Evolutionary conservation across 1,140 invertebrate genomes (phyloP).

Genomic region (Heliconius melpomene): DNA sequence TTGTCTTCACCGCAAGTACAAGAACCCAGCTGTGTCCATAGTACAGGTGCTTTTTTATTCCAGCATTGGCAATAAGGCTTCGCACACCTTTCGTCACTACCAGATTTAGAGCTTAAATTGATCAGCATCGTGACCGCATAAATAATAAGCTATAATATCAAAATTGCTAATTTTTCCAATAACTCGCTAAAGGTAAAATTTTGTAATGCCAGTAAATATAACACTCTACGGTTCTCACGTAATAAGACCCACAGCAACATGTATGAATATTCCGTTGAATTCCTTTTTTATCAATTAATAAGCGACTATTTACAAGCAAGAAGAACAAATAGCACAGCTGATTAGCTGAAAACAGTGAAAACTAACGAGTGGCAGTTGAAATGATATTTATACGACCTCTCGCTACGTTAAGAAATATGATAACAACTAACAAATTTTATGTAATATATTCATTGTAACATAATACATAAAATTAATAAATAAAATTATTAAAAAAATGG

Average conservation of each 20-base stretch:
- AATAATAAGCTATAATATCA: conserved; percentile 36
- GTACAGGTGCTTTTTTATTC: conserved; percentile 51
- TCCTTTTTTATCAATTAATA: neutral
- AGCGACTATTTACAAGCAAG: neutral
- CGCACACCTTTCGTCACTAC: conserved; percentile 36
- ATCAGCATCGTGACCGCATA: conserved; percentile 48
- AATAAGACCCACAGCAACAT: conserved; percentile 31
- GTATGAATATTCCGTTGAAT: conserved; percentile 11
- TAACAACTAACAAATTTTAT: neutral
- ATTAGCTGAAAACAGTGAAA: neutral
- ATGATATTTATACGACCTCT: conserved; percentile 25
- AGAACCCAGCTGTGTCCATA: conserved; percentile 49
- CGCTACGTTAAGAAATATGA: conserved; percentile 21
- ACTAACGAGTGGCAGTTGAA: conserved; percentile 3
- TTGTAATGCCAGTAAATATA: conserved; percentile 22
- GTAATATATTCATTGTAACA: neutral
- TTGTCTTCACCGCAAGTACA: conserved; percentile 66
- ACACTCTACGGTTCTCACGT: conserved; percentile 25
- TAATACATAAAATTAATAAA: neutral
- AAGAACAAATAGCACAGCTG: neutral
- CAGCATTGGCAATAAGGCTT: conserved; percentile 66
- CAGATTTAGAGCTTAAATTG: conserved; percentile 30
- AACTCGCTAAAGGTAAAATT: conserved; percentile 20
- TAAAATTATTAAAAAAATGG: neutral
- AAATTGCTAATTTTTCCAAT: conserved; percentile 19